These are phyloP conservation scores for Meles meles DNA, from an alignment of 2,113 vertebrate species.

Conservation along the genomic window DNA sequence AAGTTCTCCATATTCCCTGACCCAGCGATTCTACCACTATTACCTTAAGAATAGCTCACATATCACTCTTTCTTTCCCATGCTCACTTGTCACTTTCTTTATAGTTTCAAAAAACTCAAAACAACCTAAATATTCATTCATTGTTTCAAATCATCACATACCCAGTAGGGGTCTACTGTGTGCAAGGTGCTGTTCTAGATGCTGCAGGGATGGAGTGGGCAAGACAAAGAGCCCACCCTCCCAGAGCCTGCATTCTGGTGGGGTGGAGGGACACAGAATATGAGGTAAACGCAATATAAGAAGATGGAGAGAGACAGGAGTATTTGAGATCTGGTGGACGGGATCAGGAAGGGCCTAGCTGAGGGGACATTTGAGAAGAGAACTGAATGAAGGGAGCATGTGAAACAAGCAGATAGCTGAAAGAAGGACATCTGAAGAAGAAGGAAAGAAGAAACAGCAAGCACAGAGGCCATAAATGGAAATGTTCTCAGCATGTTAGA, in stretches of 20 bases:
- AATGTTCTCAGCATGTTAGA: not conserved
- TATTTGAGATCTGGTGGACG: not conserved
- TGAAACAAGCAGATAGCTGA: not conserved
- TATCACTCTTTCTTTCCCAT: not conserved
- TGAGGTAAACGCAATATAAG: not conserved
- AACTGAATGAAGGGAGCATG: not conserved
- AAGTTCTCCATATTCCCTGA: not conserved
- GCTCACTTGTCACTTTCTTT: not conserved
- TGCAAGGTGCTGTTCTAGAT: not conserved
- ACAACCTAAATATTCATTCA: not conserved
- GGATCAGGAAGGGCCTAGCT: not conserved
- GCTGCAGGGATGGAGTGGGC: not conserved
- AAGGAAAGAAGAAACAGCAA: not conserved
- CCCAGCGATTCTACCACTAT: not conserved
- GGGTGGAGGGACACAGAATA: not conserved
- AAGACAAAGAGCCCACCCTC: not conserved
- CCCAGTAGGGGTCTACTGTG: not conserved
- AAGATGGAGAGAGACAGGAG: not conserved
- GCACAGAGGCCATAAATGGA: not conserved
- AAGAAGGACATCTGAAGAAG: not conserved
- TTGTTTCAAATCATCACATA: not conserved
- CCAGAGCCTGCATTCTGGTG: fast-evolving
- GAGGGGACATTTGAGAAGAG: not conserved
- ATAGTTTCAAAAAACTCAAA: not conserved
- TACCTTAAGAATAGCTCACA: not conserved